These are phyloP conservation scores for Trogon surrucura DNA, from an alignment of 2,113 vertebrate genomes.

Conservation along the genomic window DNA sequence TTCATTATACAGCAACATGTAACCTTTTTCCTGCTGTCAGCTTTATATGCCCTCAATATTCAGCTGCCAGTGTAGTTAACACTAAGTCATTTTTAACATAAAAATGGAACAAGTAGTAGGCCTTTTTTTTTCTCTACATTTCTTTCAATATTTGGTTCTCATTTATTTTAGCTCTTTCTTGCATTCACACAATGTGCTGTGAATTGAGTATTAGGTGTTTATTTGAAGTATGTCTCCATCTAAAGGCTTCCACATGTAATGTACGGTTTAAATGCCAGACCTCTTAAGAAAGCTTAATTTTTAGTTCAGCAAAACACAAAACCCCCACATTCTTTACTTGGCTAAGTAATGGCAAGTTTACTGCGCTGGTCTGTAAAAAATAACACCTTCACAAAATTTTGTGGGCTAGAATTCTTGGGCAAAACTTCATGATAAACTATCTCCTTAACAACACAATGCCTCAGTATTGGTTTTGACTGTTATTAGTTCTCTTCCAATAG, in stretches of 20 bases:
- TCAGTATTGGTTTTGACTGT: neutral
- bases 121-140: neutral
- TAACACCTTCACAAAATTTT: neutral
- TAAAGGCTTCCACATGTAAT: constrained; percentile 82
- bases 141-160: constrained; percentile 43
- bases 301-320: neutral
- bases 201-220: constrained; percentile 63
- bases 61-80: constrained; percentile 43
- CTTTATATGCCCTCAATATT: constrained; percentile 41
- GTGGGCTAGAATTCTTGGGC: neutral
- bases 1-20: constrained; percentile 41
- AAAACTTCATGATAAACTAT: neutral
- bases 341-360: neutral
- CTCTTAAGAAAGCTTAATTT: neutral
- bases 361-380: neutral
- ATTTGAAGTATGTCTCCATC: constrained; percentile 93
- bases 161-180: constrained; percentile 35
- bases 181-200: constrained; percentile 46
- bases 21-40: constrained; percentile 63
- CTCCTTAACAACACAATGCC: neutral
- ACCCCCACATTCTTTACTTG: neutral
- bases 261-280: constrained; percentile 3
- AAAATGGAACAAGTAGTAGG: neutral
- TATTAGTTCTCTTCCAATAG: neutral
- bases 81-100: constrained; percentile 53